Evolutionary conservation across 2,888 invertebrate species (phyloP), one percentile per base, ranked within the genome.

Genomic region (Phanerotoma sp.): DNA sequence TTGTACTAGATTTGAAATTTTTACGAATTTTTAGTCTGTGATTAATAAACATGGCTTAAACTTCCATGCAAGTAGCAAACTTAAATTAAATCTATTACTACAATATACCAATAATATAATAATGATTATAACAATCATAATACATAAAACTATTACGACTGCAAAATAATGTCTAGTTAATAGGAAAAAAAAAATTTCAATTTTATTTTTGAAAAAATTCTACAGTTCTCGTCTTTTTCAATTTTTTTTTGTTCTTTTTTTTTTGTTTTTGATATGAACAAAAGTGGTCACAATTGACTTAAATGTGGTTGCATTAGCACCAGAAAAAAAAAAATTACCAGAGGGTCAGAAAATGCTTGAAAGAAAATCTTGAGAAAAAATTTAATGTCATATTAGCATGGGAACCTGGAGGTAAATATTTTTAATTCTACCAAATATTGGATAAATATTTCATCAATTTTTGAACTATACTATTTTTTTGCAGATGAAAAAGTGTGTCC

Each of bases 201-300:
- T n/a, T n/a, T n/a, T n/a, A n/a, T n/a, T n/a, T n/a, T n/a, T n/a
- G n/a, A n/a, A n/a, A n/a, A n/a, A n/a, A n/a, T n/a, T n/a, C n/a
- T n/a, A n/a, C n/a, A n/a, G n/a, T n/a, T n/a, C n/a, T n/a, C n/a
- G n/a, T n/a, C n/a, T n/a, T n/a, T n/a, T n/a, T n/a, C n/a, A 51
- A 54, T 48, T 33, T 20, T 48, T 11, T 48, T 20, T 33, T 5
- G 32, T 25, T 28, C 63, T 62, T 65, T 66, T 66, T 65, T 66
- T 62, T 58, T 62, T 64, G 62, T 65, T 25, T 18, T 45, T 45
- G 22, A 51, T 52, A 57, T 40, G 40, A 52, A 57, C 49, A 45
- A 54, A 64, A 83, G 83, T 81, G 67, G 78, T 83, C 59, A 77
- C 70, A 64, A 73, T 83, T 65, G 77, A 83, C 72, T 75, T 84